Evolutionary conservation across 2,888 invertebrate genomes (phyloP), one percentile per base, ranked within the genome.

Genomic region (Cyclophora punctaria): DNA sequence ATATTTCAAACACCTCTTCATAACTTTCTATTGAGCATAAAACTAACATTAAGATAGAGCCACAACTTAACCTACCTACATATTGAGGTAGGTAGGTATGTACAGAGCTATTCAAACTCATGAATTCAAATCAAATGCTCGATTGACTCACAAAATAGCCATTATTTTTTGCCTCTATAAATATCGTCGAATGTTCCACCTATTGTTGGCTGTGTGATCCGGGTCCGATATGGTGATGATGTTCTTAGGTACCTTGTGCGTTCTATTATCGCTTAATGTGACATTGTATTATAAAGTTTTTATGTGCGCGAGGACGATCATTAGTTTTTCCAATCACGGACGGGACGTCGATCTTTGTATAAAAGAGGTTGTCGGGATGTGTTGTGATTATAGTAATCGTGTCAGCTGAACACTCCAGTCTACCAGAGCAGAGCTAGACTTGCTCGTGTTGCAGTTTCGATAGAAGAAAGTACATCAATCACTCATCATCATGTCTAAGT

Each of bases 241-340:
- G 51, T 53, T 35, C 20, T 44, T 5, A 37, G 7, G 35, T 35
- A 45, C 40, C 20, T 20, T 20, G 6, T 49, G 49, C 64, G 71
- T 62, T 63, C 75, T 77, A 77, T 80, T 81, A 80, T 71, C 68
- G 65, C 63, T 75, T 86, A 86, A 86, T 85, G 86, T 62, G 83
- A 79, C 82, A 87, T 86, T 85, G 86, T 87, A 68, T 72, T 20
- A 59, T 57, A 55, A 64, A 46, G 60, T 66, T 54, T 56, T 53
- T 58, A 58, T 50, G 56, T 58, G 43, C n/a, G 48, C 49, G 73
- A 76, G 78, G 77, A 74, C 73, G 57, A 56, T 65, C 72, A 83
- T 84, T 84, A 83, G 65, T 64, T 74, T 80, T 85, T 84, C 87
- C 67, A 66, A 78, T 76, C 87, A 86, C 86, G 87, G 67, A 71